These are phyloP conservation scores for Gnathonemus longibarbis DNA, from an alignment of 2,113 vertebrate genomes.

Conservation along the genomic window DNA sequence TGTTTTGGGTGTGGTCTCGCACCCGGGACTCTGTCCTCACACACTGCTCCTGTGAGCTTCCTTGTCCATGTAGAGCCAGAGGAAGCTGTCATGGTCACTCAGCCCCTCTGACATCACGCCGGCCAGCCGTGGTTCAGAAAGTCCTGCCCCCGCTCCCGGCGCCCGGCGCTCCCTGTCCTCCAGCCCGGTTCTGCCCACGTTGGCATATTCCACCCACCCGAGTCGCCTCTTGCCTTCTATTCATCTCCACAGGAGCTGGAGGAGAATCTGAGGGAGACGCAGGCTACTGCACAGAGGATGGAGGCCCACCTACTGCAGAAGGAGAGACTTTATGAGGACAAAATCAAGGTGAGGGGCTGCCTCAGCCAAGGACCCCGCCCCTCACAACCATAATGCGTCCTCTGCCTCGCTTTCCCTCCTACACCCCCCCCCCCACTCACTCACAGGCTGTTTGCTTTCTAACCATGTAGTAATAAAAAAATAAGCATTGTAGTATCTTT, in stretches of 20 bases:
- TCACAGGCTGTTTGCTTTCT: neutral
- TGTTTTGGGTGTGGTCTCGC: neutral
- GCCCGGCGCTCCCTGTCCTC: neutral
- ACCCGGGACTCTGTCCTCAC: neutral
- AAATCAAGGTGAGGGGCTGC: constrained; percentile 74
- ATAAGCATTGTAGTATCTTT: neutral
- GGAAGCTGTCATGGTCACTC: neutral
- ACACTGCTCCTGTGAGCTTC: neutral
- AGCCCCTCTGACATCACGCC: neutral
- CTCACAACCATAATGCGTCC: neutral
- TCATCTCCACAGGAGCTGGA: constrained; percentile 80
- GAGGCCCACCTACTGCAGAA: constrained; percentile 93
- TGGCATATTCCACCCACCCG: neutral
- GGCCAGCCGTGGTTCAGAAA: neutral
- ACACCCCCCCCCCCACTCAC: neutral
- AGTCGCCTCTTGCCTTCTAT: neutral
- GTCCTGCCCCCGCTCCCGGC: neutral
- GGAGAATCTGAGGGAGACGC: constrained; percentile 87
- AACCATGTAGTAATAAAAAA: neutral
- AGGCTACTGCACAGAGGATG: constrained; percentile 87
- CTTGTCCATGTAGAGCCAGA: neutral
- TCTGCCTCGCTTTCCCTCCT: neutral
- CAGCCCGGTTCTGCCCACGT: neutral
- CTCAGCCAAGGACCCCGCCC: neutral
- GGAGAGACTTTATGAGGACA: constrained; percentile 90